phyloP scores from a whole-genome alignment of 30 jellyfish, hydroid and myxozoan genomes.

The Aurelia sp. region DNA sequence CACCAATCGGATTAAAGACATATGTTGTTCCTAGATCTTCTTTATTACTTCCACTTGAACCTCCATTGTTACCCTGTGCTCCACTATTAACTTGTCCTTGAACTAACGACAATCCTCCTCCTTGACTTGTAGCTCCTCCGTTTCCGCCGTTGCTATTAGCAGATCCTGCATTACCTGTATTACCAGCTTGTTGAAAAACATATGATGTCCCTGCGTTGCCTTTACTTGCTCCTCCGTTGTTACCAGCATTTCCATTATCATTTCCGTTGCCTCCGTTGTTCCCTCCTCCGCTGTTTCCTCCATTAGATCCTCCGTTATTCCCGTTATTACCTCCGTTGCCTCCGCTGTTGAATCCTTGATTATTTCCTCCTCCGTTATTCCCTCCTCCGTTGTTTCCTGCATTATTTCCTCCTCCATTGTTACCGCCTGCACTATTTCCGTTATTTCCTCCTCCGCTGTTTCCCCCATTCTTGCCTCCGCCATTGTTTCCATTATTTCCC shows the following conservation, averaged over 20 bases:
- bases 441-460: slow-evolving; percentile 37
- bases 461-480: slow-evolving; percentile 24
- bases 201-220: slow-evolving; percentile 25
- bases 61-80: slow-evolving; percentile 37
- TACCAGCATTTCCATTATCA: slow-evolving; percentile 7
- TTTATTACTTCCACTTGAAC: slow-evolving; percentile 2
- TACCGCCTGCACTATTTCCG: slow-evolving; percentile 24
- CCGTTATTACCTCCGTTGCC: not conserved
- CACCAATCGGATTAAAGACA: slow-evolving; percentile 22
- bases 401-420: slow-evolving; percentile 1
- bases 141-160: slow-evolving; percentile 20
- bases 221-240: slow-evolving; percentile 8
- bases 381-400: slow-evolving; percentile 31
- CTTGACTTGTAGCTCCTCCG: slow-evolving; percentile 10
- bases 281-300: slow-evolving; percentile 35
- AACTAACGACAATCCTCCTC: slow-evolving; percentile 23
- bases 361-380: slow-evolving; percentile 18
- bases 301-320: not conserved
- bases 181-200: slow-evolving; percentile 25
- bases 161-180: slow-evolving; percentile 16
- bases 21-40: slow-evolving; percentile 53
- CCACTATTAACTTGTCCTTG: slow-evolving; percentile 21
- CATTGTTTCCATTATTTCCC: slow-evolving; percentile 9
- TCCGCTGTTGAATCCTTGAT: not conserved
- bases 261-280: not conserved